phyloP scores from a whole-genome alignment of 1,140 invertebrate genomes.

The Trigoniulus corallinus region DNA sequence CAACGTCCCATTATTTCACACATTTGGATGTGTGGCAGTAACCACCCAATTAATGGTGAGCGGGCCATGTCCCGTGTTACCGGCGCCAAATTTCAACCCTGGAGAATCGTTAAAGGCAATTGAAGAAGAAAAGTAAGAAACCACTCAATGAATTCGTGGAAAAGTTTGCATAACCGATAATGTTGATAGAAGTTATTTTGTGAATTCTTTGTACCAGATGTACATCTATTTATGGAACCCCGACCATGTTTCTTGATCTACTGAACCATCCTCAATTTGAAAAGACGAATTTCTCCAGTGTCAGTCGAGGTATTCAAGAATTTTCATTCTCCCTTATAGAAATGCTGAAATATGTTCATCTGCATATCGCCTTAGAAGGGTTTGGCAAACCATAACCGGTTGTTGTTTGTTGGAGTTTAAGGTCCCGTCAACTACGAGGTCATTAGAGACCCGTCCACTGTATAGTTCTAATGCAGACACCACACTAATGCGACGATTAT shows the following conservation, averaged over 20 bases:
- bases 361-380: slow-evolving; percentile 5
- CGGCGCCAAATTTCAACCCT: slow-evolving; percentile 47
- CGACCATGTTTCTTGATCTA: slow-evolving; percentile 91
- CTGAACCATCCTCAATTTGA: slow-evolving; percentile 30
- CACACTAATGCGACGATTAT: too few species aligned
- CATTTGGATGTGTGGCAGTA: slow-evolving; percentile 61
- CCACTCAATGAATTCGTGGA: too few species aligned
- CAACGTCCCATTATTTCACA: slow-evolving; percentile 84
- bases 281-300: slow-evolving; percentile 23
- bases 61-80: slow-evolving; percentile 53
- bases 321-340: background rate
- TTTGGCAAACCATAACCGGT: too few species aligned
- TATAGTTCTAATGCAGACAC: too few species aligned
- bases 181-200: background rate
- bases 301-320: slow-evolving; percentile 31
- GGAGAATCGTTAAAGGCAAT: slow-evolving; percentile 44
- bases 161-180: background rate
- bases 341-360: background rate
- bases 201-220: slow-evolving; percentile 34
- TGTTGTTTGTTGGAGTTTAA: too few species aligned
- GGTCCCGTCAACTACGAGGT: too few species aligned
- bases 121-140: slow-evolving; percentile 43
- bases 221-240: slow-evolving; percentile 68
- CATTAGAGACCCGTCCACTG: too few species aligned
- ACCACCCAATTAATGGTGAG: slow-evolving; percentile 40